Evolutionary conservation across 30 jellyfish, hydroid and myxozoan genomes (phyloP).

Genomic region (Turritopsis rubra): DNA sequence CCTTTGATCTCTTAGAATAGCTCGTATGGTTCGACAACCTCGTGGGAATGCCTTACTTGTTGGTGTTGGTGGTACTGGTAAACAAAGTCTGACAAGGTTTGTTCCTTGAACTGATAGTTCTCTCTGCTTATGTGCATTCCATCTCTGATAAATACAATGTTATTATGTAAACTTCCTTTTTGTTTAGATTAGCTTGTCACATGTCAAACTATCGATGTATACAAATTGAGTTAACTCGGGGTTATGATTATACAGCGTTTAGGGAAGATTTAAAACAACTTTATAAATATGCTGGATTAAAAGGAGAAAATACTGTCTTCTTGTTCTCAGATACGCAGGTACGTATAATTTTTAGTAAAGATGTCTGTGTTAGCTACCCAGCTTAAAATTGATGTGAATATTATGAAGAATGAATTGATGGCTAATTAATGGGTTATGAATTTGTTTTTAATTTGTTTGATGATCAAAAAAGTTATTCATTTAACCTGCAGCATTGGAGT

Average conservation of each 20-base stretch:
- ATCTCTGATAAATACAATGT: not conserved
- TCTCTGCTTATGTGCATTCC: not conserved
- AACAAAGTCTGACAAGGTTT: slow-evolving; percentile 89
- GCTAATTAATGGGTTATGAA: no score
- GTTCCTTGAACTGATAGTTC: not conserved
- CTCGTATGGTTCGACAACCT: slow-evolving; percentile 94
- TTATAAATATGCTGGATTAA: slow-evolving; percentile 79
- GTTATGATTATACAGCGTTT: slow-evolving; percentile 84
- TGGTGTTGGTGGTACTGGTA: slow-evolving; percentile 98
- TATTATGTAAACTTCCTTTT: no score
- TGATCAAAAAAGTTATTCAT: no score
- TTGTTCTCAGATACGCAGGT: slow-evolving; percentile 94
- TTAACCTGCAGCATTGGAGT: no score
- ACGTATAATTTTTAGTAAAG: no score
- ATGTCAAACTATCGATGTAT: slow-evolving; percentile 92
- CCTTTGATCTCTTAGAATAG: slow-evolving; percentile 40
- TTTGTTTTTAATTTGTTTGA: no score
- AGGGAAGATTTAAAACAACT: slow-evolving; percentile 75
- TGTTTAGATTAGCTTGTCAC: slow-evolving; percentile 85
- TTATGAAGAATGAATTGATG: no score
- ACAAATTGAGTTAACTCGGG: slow-evolving; percentile 89
- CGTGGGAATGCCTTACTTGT: slow-evolving; percentile 94
- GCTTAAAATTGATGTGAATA: no score
- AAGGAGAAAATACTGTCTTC: slow-evolving; percentile 88
- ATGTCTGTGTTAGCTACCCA: no score